A percentile compares a stretch with the other conserved stretches of the same genome.
Evolutionary conservation across 2,113 vertebrate genomes (phyloP).

Genomic region (Cisticola juncidis): DNA sequence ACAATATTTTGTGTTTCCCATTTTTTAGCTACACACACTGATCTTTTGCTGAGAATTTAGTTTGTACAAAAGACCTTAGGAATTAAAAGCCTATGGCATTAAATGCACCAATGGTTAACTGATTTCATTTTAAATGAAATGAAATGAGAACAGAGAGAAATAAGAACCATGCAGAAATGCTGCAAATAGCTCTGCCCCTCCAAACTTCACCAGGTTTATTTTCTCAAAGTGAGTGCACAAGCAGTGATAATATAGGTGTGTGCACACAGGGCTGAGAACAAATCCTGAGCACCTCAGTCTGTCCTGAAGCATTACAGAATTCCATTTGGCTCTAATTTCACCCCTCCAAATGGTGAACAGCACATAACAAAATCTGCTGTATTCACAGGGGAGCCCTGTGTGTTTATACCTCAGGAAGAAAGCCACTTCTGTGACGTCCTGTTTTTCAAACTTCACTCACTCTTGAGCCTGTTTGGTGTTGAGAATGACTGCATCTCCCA

Average conservation of each 20-base stretch:
- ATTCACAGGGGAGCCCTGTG: neutral
- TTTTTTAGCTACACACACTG: neutral
- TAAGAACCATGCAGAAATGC: neutral
- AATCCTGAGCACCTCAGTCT: neutral
- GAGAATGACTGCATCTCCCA: neutral
- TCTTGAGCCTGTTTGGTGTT: neutral
- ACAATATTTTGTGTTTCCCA: neutral
- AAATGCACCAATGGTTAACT: neutral
- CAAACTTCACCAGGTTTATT: neutral
- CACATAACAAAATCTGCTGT: neutral
- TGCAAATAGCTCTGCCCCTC: neutral
- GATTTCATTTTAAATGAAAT: neutral
- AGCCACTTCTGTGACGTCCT: neutral
- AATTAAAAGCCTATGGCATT: neutral
- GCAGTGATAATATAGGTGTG: neutral
- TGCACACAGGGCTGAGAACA: neutral
- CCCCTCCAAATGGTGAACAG: neutral
- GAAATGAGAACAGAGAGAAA: neutral
- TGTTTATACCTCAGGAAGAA: slow-evolving; percentile 18
- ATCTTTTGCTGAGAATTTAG: neutral
- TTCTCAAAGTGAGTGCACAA: neutral
- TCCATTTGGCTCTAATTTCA: neutral
- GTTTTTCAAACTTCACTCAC: neutral
- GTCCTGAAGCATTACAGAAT: neutral
- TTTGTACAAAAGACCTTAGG: neutral